These are phyloP conservation scores for Falcunculus frontatus DNA, from an alignment of 2,113 vertebrate genomes.

Conservation along the genomic window DNA sequence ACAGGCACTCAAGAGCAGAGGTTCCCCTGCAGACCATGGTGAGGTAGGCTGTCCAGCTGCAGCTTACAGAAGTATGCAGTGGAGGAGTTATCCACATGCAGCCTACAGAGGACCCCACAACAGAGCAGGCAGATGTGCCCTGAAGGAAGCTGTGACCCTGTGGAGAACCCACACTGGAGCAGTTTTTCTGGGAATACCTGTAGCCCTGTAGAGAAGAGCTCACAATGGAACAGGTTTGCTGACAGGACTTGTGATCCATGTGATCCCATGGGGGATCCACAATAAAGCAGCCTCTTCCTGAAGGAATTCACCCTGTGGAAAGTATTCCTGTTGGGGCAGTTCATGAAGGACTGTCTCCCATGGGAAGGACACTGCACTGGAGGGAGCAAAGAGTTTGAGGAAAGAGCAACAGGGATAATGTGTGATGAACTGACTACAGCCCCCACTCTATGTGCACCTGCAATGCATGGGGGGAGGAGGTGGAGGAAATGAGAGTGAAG, in stretches of 20 bases:
- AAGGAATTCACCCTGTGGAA: neutral
- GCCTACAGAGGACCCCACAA: accelerated
- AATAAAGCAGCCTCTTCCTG: neutral
- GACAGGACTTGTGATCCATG: neutral
- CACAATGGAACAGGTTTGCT: neutral
- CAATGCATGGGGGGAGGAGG: accelerated
- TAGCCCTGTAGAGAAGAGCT: neutral
- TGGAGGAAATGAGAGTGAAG: accelerated
- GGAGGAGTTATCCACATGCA: neutral
- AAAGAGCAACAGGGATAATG: accelerated
- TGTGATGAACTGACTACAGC: neutral
- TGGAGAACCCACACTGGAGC: neutral
- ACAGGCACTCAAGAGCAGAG: neutral
- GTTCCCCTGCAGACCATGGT: neutral
- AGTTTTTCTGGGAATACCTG: neutral
- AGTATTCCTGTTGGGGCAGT: neutral
- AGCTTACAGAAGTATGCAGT: accelerated
- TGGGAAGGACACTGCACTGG: neutral
- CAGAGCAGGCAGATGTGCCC: neutral
- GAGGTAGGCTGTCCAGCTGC: accelerated
- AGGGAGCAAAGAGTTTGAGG: neutral
- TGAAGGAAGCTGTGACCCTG: neutral
- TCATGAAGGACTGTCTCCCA: neutral
- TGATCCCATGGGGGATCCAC: accelerated
- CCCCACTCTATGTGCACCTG: neutral